A percentile compares a stretch with the other conserved stretches of the same genome.
These are phyloP conservation scores for Istiophorus platypterus DNA, from an alignment of 2,113 vertebrate species.

Conservation along the genomic window DNA sequence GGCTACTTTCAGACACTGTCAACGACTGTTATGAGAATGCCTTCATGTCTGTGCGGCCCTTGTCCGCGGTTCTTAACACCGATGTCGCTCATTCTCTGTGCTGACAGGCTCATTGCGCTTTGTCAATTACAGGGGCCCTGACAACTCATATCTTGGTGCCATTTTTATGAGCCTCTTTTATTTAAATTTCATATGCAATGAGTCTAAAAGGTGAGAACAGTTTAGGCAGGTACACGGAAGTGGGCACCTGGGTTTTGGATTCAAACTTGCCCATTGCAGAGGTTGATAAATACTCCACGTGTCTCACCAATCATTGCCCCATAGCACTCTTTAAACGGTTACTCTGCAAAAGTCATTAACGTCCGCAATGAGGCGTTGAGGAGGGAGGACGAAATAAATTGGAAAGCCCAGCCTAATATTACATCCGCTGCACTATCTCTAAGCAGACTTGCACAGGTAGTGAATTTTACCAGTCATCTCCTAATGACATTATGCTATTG, in stretches of 20 bases:
- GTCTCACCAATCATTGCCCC: conserved; percentile 71
- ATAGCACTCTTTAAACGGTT: conserved; percentile 77
- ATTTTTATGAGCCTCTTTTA: conserved; percentile 50
- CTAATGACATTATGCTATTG: conserved; percentile 57
- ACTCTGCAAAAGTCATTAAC: conserved; percentile 82
- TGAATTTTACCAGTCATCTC: conserved; percentile 54
- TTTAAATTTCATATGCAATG: conserved; percentile 41
- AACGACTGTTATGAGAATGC: conserved; percentile 68
- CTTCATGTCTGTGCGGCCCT: conserved; percentile 64
- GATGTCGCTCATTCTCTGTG: conserved; percentile 48
- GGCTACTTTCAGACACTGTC: conserved; percentile 79
- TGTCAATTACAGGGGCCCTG: conserved; percentile 24
- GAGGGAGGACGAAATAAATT: conserved; percentile 69
- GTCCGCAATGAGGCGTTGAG: conserved; percentile 78
- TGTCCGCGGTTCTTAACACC: conserved; percentile 56
- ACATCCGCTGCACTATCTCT: conserved; percentile 63
- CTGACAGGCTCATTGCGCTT: conserved; percentile 34
- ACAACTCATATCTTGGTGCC: conserved; percentile 21
- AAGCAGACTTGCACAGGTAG: conserved; percentile 62
- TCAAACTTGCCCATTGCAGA: conserved; percentile 54
- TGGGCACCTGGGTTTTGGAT: conserved; percentile 61
- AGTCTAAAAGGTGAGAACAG: conserved; percentile 39
- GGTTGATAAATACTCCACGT: conserved; percentile 68
- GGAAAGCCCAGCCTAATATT: conserved; percentile 72
- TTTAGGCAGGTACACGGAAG: conserved; percentile 26